phyloP scores from a whole-genome alignment of 2,888 invertebrate genomes.

The Aleiodes alternator region DNA sequence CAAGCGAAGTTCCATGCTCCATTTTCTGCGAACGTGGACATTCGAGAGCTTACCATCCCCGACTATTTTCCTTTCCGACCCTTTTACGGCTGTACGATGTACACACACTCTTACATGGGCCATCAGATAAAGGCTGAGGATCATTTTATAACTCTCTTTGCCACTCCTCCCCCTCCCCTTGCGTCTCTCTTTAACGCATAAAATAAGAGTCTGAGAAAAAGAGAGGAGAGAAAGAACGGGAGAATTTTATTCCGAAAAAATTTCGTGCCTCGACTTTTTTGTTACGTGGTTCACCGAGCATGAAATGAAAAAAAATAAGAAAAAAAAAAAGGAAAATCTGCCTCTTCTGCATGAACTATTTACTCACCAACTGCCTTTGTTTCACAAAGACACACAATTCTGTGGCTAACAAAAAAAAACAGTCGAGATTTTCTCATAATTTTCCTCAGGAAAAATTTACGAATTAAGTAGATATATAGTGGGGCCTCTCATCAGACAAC shows the following conservation, averaged over 20 bases:
- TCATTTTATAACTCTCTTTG: not conserved
- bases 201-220: not conserved
- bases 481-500: slow-evolving; percentile 24
- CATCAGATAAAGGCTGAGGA: not conserved
- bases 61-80: slow-evolving; percentile 56
- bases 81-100: slow-evolving; percentile 1
- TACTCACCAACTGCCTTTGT: not conserved
- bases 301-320: slow-evolving; percentile 17
- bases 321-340: too few relatives aligned
- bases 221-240: not conserved
- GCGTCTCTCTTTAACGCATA: not conserved
- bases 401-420: not conserved
- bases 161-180: too few relatives aligned
- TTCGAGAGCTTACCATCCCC: slow-evolving; percentile 39
- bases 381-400: too few relatives aligned
- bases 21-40: slow-evolving; percentile 59
- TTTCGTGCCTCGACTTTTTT: not conserved
- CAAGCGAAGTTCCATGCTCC: slow-evolving; percentile 36
- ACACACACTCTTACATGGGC: slow-evolving; percentile 8
- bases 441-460: slow-evolving; percentile 49
- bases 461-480: slow-evolving; percentile 42
- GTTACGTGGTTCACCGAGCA: slow-evolving; percentile 7
- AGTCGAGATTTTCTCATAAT: not conserved
- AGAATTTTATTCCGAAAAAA: not conserved
- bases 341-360: not conserved